Evolutionary conservation across 1,140 invertebrate species (phyloP), one percentile per base, ranked within the genome.

Genomic region (Camponotus vicinus): DNA sequence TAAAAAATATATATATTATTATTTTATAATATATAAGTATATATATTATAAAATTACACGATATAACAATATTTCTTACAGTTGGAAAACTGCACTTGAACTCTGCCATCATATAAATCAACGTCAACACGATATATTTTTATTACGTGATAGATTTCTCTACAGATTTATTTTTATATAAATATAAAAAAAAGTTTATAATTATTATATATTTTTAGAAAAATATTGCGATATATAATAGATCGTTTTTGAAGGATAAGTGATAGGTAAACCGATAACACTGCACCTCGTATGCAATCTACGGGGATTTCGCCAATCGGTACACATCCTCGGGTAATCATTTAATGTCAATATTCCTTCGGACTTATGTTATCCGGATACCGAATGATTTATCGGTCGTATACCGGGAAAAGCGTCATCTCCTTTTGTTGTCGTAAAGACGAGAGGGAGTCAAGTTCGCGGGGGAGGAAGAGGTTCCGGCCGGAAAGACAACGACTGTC

Each of bases 321-420:
- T 64, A 45, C 32, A 77, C 32, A 85, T 85, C 18, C 34, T 3
- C 32, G 34, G 61, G 45, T 42, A 21, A 84, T 84, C 70, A 15
- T 85, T 77, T 85, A 85, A 66, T 42, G 82, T 66, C 34, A 79
- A 79, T 49, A 64, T 64, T 40, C 49, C 13, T 40, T 32, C 42
- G 32, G 32, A 42, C 34, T 32, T 52, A 52, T 52, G 49, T 77
- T 37, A 70, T 3, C 15, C 42, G 77, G 70, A 76, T 64, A 55
- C 34, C n/a, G 21, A 77, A 42, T 85, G 82, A 85, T 85, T 85
- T 85, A 85, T 85, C 71, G 71, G 45, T 40, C 6, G 21, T n/a
- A n/a, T 85, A 85, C 77, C 59, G 59, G 61, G 52, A 66, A 85
- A 85, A 77, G 42, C 64, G 77, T 63, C 21, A 21, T 42, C 42